Evolutionary conservation across 2,113 vertebrate genomes (phyloP).

Genomic region (Oncorhynchus clarkii): DNA sequence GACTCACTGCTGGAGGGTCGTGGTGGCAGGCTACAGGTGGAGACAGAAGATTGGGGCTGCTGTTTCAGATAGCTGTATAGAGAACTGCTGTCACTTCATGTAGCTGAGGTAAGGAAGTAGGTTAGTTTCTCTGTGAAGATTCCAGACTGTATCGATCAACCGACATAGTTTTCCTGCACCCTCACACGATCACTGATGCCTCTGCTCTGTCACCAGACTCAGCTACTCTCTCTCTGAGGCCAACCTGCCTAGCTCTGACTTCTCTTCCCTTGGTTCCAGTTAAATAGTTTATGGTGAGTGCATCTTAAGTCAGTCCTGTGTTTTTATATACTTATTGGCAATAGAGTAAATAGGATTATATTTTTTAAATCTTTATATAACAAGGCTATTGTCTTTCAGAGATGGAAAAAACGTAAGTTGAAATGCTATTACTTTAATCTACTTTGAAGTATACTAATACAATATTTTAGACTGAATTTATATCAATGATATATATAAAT

Average conservation of each 20-base stretch:
- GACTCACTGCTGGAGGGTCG: neutral
- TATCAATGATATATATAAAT: neutral
- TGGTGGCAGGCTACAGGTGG: neutral
- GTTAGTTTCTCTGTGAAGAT: conserved; percentile 2
- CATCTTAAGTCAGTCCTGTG: neutral
- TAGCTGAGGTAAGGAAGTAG: neutral
- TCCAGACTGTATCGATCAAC: neutral
- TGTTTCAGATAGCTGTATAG: neutral
- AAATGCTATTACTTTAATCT: neutral
- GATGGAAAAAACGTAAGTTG: neutral
- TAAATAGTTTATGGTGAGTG: conserved; percentile 48
- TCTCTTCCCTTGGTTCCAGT: conserved; percentile 17
- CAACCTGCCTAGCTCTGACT: neutral
- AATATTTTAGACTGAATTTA: neutral
- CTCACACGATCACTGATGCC: conserved; percentile 3
- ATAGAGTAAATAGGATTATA: conserved; percentile 21
- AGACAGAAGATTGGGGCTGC: neutral
- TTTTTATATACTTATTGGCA: conserved; percentile 23
- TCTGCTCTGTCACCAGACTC: conserved; percentile 14
- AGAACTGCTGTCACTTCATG: neutral
- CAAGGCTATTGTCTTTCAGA: neutral
- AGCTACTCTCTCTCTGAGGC: conserved; percentile 8
- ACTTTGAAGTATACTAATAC: neutral
- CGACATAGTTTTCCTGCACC: conserved; percentile 8
- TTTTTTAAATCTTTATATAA: neutral